Evolutionary conservation across 1,140 invertebrate species (phyloP), one percentile per base, ranked within the genome.

Genomic region (Bombus picipes): DNA sequence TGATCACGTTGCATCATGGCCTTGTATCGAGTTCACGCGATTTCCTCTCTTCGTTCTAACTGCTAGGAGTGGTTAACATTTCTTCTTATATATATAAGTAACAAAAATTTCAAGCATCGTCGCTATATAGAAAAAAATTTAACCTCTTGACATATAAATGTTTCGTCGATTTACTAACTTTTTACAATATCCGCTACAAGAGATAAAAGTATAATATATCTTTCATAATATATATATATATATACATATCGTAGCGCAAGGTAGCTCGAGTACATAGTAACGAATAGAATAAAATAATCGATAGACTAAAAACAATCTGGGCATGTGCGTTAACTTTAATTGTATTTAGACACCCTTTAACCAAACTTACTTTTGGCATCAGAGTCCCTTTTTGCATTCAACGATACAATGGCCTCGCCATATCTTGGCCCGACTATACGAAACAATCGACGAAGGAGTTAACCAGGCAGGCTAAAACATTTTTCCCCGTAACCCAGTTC

Each of bases 401-500:
- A 62, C 59, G 59, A 28, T n/a, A n/a, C 28, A 13, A 62, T 28
- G 59, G 28, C 28, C 59, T 62, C 28, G 59, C 59, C 59, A 9
- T 62, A 62, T 62, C 59, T 62, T n/a, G 28, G 59, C 28, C 28
- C 59, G 28, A 4, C 59, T n/a, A n/a, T 62, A 62, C 28, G 65
- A 47, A 74, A 32, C 41, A 74, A 47, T 47, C 72, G 10, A 32
- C 39, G 41, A 43, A 47, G 25, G 39, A 41, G 25, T 37, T 43
- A 32, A 8, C 73, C 22, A 75, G 32, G 39, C n/a, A n/a, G n/a
- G 12, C 9, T 32, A 10, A 12, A 18, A 32, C 43, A 57, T 78
- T 80, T 81, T 47, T 39, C n/a, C 70, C 43, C 39, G 83, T 81
- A 80, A 85, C 83, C 83, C 83, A 85, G 83, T 85, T 85, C 53